phyloP scores from a whole-genome alignment of 37 sponge, comb jelly and placozoan species.

The Beroe forskalii region DNA sequence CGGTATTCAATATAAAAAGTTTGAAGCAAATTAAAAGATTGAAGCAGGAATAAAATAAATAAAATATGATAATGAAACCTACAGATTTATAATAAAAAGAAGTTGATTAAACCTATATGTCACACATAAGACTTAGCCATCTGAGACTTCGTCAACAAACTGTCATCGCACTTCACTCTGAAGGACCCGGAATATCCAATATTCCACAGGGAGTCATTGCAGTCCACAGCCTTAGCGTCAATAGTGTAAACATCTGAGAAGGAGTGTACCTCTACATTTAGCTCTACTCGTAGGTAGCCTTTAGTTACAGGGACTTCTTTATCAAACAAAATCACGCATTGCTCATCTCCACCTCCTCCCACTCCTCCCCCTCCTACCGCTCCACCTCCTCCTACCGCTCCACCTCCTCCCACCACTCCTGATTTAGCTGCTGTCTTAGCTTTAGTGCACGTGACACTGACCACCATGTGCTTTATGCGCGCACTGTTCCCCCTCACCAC shows the following conservation, averaged over 20 bases:
- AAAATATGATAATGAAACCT: too few relatives aligned
- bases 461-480: background rate
- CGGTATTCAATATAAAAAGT: too few relatives aligned
- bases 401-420: background rate
- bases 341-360: background rate
- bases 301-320: constrained; percentile 34
- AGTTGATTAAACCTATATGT: background rate
- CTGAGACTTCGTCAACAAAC: constrained; percentile 13
- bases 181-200: background rate
- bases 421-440: background rate
- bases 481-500: constrained; percentile 36
- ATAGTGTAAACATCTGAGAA: constrained; percentile 28
- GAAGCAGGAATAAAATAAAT: too few relatives aligned
- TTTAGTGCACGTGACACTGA: constrained; percentile 30
- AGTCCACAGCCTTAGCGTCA: constrained; percentile 34
- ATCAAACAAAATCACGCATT: background rate
- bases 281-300: constrained; percentile 26
- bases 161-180: constrained; percentile 38
- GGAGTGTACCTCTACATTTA: background rate
- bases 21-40: too few relatives aligned
- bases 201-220: background rate
- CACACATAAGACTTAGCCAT: constrained; percentile 35
- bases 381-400: background rate
- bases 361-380: background rate
- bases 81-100: too few relatives aligned